Evolutionary conservation across 2,113 vertebrate genomes (phyloP).

Genomic region (Phoenicopterus ruber): DNA sequence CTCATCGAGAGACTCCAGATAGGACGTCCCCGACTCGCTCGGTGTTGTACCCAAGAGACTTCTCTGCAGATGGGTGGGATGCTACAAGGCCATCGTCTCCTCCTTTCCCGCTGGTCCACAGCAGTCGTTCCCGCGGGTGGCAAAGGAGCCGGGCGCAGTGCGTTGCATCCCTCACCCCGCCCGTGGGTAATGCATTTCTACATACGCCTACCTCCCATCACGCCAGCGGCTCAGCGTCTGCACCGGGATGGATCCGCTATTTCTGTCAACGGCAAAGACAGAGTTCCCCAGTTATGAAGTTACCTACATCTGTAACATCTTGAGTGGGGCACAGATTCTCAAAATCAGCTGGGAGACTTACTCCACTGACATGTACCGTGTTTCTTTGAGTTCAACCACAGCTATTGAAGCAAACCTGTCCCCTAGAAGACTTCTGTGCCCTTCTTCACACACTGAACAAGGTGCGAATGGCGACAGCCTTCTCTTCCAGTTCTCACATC

Average conservation of each 20-base stretch:
- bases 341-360: neutral
- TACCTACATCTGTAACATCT: neutral
- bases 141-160: neutral
- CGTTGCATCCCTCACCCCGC: neutral
- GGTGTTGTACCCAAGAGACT: neutral
- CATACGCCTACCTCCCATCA: neutral
- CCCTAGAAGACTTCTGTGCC: neutral
- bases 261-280: neutral
- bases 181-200: neutral
- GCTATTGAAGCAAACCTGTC: neutral
- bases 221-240: neutral
- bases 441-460: neutral
- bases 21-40: neutral
- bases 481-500: neutral
- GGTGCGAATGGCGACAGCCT: rapidly evolving
- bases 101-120: neutral
- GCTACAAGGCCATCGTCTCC: neutral
- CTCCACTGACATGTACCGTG: neutral
- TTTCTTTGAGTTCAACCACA: neutral
- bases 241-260: neutral
- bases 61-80: neutral
- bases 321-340: neutral
- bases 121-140: neutral
- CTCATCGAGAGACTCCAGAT: rapidly evolving
- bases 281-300: neutral